Evolutionary conservation across 2,888 invertebrate species (phyloP).

Genomic region (Cyaniris semiargus): DNA sequence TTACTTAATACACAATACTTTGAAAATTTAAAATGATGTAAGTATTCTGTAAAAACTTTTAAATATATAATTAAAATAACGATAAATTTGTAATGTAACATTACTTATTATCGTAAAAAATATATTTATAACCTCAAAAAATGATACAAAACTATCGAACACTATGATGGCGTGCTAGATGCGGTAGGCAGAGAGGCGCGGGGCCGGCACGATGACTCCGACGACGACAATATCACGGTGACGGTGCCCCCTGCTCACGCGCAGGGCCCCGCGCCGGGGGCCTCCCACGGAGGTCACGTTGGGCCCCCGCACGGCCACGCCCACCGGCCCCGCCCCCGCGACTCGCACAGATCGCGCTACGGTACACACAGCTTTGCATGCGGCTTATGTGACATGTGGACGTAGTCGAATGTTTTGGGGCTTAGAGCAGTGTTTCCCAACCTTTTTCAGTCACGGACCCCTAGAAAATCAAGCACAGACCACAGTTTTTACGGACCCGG

Average conservation of each 20-base stretch:
- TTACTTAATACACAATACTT: no score
- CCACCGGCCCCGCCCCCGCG: conserved; percentile 37
- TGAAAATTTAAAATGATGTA: no score
- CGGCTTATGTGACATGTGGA: conserved; percentile 22
- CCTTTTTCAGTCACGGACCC: no score
- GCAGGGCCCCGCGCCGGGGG: conserved; percentile 40
- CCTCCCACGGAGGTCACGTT: conserved; percentile 37
- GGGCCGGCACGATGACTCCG: conserved; percentile 65
- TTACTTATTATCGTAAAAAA: not conserved
- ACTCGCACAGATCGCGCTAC: conserved; percentile 36
- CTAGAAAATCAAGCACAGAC: no score
- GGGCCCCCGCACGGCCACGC: conserved; percentile 39
- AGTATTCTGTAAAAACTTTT: no score
- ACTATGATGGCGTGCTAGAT: conserved; percentile 15
- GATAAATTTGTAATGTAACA: no score
- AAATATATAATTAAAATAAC: no score
- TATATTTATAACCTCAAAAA: not conserved
- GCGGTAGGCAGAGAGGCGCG: conserved; percentile 40
- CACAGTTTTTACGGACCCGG: no score
- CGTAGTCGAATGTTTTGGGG: not conserved
- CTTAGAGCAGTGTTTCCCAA: not conserved
- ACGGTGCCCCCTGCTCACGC: conserved; percentile 71
- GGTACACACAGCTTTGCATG: conserved; percentile 32
- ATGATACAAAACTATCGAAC: not conserved
- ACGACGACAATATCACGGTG: conserved; percentile 82